Evolutionary conservation across 2,113 vertebrate species (phyloP), one percentile per base, ranked within the genome.

Genomic region (Sisor rabdophorus): DNA sequence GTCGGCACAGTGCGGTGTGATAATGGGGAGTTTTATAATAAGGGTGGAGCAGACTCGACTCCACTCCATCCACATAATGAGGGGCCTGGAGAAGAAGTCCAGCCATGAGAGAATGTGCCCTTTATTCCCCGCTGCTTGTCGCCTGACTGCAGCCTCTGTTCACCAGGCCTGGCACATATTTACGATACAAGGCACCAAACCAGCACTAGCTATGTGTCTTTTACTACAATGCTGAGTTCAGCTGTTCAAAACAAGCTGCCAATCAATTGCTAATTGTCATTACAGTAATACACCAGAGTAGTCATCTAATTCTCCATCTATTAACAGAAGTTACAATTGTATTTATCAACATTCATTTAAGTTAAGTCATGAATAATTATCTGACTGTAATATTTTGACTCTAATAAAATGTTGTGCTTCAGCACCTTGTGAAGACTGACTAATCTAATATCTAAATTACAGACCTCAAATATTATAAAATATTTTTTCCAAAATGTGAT

Each of bases 1-100:
- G 80, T 75, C 74, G 40, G 64, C 67, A 64, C 52, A 76, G 32
- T 63, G 75, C 11, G 73, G 81, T 28, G 55, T 76, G 76, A 77
- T 81, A 83, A 83, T 77, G 75, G 59, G 67, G 65, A 84, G 81
- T 76, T 80, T 82, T 83, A 84, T 77, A 79, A 83, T 73, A 80
- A 70, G 78, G 79, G 78, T 84, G 61, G 75, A 73, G 79, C 72
- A 15, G 26, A 78, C 68, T 76, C 63, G 61, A 76, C 81, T 80
- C 69, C 60, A 80, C 76, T 74, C 73, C 80, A 78, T 61, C 60
- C 76, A 81, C 76, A 78, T 81, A 83, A 84, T 80, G 80, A 79
- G 76, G 67, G 79, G 81, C 70, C 80, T 80, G 76, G 71, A 75
- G 47, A 56, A 75, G 70, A 78, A 56, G 30, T 73, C 71, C 76